phyloP scores from a whole-genome alignment of 1,140 invertebrate genomes.

The Leptinotarsa defecta region DNA sequence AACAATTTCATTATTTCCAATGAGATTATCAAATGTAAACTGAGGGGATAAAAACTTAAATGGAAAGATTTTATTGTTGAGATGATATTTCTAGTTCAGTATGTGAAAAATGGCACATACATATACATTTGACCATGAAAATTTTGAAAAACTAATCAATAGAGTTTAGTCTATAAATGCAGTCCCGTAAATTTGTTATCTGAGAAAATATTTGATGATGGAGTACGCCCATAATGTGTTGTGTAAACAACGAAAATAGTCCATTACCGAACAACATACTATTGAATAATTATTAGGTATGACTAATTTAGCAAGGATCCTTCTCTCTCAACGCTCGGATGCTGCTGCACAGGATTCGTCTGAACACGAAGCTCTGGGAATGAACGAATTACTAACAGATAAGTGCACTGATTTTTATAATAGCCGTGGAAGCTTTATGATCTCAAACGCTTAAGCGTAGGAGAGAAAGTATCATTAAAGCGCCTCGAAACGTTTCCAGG shows the following conservation, averaged over 20 bases:
- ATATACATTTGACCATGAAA: no score
- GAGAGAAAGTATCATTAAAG: constrained; percentile 17
- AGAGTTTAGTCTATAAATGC: no score
- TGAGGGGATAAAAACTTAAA: no score
- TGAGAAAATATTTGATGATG: background rate
- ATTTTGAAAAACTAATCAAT: no score
- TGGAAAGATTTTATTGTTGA: no score
- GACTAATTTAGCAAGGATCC: no score
- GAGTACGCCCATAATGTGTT: background rate
- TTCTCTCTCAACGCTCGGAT: no score
- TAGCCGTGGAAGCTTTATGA: constrained; percentile 5
- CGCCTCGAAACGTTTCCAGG: constrained; percentile 11
- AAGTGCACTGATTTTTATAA: constrained; percentile 8
- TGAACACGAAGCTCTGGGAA: background rate
- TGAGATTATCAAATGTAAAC: no score
- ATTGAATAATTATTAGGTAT: background rate
- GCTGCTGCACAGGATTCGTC: no score
- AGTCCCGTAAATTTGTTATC: background rate
- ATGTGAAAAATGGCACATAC: no score
- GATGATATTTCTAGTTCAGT: no score
- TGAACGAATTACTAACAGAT: constrained; percentile 6
- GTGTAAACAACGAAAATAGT: background rate
- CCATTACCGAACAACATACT: background rate
- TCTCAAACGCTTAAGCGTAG: constrained; percentile 13
- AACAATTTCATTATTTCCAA: no score